phyloP scores from a whole-genome alignment of 1,140 invertebrate species.

The Lordiphosa collinella region DNA sequence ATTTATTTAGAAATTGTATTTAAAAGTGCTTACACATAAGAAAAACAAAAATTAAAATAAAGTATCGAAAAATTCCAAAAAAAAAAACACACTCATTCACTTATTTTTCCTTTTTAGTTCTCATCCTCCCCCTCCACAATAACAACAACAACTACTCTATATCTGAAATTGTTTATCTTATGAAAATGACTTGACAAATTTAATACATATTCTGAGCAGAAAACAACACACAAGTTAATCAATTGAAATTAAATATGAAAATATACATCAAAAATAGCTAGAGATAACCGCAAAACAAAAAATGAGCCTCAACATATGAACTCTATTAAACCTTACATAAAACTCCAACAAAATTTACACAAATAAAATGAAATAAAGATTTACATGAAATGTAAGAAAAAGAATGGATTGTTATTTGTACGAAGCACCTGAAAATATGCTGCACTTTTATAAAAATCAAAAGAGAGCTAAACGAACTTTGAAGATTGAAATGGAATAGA shows the following conservation, averaged over 20 bases:
- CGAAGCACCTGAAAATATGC: slow-evolving; percentile 1
- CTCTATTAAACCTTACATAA: slow-evolving; percentile 27
- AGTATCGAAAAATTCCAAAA: slow-evolving; percentile 55
- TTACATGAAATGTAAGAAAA: slow-evolving; percentile 71
- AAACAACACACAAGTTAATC: slow-evolving; percentile 6
- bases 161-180: slow-evolving; percentile 48
- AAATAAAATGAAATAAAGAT: slow-evolving; percentile 60
- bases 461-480: too few relatives aligned
- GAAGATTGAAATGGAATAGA: too few relatives aligned
- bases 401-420: background rate
- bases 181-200: slow-evolving; percentile 46
- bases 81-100: slow-evolving; percentile 12
- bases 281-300: slow-evolving; percentile 34
- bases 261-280: slow-evolving; percentile 44
- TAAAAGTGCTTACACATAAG: slow-evolving; percentile 55
- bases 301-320: slow-evolving; percentile 20
- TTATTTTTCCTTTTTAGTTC: background rate
- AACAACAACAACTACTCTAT: slow-evolving; percentile 13
- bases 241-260: slow-evolving; percentile 8
- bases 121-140: background rate
- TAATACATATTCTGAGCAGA: slow-evolving; percentile 30
- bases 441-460: too few relatives aligned
- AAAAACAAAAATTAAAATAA: slow-evolving; percentile 54
- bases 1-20: slow-evolving; percentile 69
- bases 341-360: slow-evolving; percentile 68